These are phyloP conservation scores for Papilio helenus DNA, from an alignment of 1,140 invertebrate species.

Conservation along the genomic window DNA sequence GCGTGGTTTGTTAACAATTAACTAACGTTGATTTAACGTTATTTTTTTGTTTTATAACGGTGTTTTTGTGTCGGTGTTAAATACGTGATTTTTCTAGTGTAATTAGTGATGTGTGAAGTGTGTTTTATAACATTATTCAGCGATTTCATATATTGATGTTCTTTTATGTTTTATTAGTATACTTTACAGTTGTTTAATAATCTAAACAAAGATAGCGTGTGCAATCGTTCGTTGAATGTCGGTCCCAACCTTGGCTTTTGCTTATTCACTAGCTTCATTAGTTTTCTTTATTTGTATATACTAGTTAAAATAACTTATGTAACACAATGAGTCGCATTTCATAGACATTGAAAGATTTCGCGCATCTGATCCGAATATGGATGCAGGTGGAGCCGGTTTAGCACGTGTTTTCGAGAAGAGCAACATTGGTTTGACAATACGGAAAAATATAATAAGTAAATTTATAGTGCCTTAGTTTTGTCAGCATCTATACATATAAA, in stretches of 20 bases:
- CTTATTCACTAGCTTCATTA: conserved; percentile 16
- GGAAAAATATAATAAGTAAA: background rate
- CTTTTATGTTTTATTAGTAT: background rate
- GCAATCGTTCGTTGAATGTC: conserved; percentile 6
- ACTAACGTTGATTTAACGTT: conserved; percentile 32
- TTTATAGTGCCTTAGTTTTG: background rate
- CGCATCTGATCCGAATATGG: background rate
- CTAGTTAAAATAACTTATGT: background rate
- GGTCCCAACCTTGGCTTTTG: conserved; percentile 31
- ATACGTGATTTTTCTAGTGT: background rate
- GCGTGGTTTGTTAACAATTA: conserved; percentile 37
- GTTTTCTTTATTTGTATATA: conserved; percentile 19
- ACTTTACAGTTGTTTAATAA: conserved; percentile 9
- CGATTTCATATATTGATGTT: background rate
- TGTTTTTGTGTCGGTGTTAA: background rate
- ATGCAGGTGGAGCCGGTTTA: background rate
- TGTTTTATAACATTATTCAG: background rate
- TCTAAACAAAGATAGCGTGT: conserved; percentile 15
- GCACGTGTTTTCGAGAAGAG: background rate
- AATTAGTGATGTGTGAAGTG: conserved; percentile 8
- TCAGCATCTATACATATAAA: no score
- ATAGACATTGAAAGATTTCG: background rate
- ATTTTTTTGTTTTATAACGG: conserved; percentile 25
- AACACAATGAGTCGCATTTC: conserved; percentile 5
- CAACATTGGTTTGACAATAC: background rate